phyloP scores from a whole-genome alignment of 2,113 vertebrate species.

The Aldabrachelys gigantea region DNA sequence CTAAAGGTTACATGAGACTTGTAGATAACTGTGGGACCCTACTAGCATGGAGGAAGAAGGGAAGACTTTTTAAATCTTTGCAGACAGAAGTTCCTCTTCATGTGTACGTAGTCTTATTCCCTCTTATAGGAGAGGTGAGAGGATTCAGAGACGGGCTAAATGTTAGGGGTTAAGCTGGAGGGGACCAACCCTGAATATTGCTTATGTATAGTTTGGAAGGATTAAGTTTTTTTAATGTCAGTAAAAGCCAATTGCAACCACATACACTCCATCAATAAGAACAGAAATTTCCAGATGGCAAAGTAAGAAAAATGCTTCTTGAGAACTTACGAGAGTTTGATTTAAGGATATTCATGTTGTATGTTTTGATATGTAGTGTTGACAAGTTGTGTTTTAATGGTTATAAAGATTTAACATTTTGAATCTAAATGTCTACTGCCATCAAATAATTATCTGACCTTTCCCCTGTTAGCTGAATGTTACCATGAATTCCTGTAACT shows the following conservation, averaged over 20 bases:
- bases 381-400: not conserved
- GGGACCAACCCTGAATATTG: not conserved
- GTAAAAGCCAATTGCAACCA: not conserved
- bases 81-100: not conserved
- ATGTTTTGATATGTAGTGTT: not conserved
- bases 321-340: not conserved
- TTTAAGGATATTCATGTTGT: not conserved
- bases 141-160: not conserved
- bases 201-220: not conserved
- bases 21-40: not conserved
- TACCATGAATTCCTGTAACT: not conserved
- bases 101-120: rapidly evolving
- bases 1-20: not conserved
- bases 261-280: not conserved
- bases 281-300: not conserved
- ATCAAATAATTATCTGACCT: not conserved
- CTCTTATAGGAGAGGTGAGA: not conserved
- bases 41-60: not conserved
- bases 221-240: not conserved
- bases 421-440: not conserved
- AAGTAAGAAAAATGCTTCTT: not conserved
- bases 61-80: not conserved
- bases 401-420: not conserved
- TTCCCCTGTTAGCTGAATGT: not conserved
- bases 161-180: not conserved